Evolutionary conservation across 2,113 vertebrate species (phyloP).

Genomic region (Aphyosemion australe): DNA sequence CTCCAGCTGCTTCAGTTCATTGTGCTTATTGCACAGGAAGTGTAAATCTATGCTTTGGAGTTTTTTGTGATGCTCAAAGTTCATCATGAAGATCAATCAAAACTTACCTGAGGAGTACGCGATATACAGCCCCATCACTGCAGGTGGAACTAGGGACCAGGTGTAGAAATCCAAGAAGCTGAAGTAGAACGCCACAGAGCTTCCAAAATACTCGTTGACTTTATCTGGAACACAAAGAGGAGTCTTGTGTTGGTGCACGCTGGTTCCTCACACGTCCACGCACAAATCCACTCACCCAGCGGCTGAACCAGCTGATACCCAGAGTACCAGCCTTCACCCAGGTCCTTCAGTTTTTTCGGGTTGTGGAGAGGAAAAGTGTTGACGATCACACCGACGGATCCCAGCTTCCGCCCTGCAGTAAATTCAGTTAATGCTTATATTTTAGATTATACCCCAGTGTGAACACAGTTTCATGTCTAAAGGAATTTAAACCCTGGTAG

Average conservation of each 20-base stretch:
- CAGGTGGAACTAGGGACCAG: conserved; percentile 79
- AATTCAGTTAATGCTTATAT: not conserved
- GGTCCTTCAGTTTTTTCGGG: conserved; percentile 57
- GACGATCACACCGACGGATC: conserved; percentile 69
- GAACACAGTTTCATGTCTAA: no score
- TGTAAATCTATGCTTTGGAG: no score
- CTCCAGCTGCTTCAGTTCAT: no score
- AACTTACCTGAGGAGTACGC: conserved; percentile 66
- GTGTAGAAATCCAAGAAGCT: conserved; percentile 86
- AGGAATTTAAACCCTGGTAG: no score
- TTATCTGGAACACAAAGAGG: conserved; percentile 66
- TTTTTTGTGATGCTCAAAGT: no score
- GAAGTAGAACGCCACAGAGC: conserved; percentile 81
- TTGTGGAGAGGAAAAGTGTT: conserved; percentile 77
- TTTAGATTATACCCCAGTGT: no score
- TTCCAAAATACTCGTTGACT: conserved; percentile 81
- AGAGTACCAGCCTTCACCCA: conserved; percentile 79
- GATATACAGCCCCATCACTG: conserved; percentile 71
- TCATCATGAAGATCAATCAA: no score
- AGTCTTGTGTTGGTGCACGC: not conserved
- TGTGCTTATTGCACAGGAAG: no score
- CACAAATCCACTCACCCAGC: conserved; percentile 69
- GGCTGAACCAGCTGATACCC: conserved; percentile 77
- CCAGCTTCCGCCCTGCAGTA: conserved; percentile 79
- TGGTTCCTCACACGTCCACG: not conserved